Percentiles rank a stretch among this genome's conserved stretches.
phyloP scores from a whole-genome alignment of 2,888 invertebrate species.

The Spialia ferax region DNA sequence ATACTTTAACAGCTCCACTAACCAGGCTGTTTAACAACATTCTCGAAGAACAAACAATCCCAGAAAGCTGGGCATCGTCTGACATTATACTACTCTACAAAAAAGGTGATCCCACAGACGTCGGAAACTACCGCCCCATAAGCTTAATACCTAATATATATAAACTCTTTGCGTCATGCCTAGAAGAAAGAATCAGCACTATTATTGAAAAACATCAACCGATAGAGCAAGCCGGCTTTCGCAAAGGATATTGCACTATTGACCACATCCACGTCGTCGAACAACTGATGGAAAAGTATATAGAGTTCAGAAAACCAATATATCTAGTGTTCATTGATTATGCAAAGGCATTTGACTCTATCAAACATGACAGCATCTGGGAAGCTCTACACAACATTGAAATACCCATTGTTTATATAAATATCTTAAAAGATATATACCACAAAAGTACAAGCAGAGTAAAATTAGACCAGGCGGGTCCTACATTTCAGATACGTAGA shows the following conservation, averaged over 20 bases:
- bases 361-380: conserved; percentile 34
- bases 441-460: conserved; percentile 20
- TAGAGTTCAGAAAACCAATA: conserved; percentile 22
- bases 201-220: conserved; percentile 24
- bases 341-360: conserved; percentile 39
- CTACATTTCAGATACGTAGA: conserved; percentile 24
- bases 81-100: conserved; percentile 41
- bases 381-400: conserved; percentile 7
- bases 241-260: not conserved
- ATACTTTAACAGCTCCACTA: conserved; percentile 14
- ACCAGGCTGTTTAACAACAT: conserved; percentile 22
- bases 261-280: not conserved
- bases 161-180: conserved; percentile 41
- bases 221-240: not conserved
- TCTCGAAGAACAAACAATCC: not conserved
- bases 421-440: conserved; percentile 16
- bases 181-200: conserved; percentile 40
- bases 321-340: conserved; percentile 41
- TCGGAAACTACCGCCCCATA: conserved; percentile 41
- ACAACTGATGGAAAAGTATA: conserved; percentile 14
- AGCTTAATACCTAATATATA: conserved; percentile 42
- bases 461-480: conserved; percentile 36
- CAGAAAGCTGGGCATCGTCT: conserved; percentile 36
- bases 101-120: conserved; percentile 38
- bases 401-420: not conserved